Conservation (phyloP, 2,797 vertebrate genomes). For the Salmo trutta region DNA sequence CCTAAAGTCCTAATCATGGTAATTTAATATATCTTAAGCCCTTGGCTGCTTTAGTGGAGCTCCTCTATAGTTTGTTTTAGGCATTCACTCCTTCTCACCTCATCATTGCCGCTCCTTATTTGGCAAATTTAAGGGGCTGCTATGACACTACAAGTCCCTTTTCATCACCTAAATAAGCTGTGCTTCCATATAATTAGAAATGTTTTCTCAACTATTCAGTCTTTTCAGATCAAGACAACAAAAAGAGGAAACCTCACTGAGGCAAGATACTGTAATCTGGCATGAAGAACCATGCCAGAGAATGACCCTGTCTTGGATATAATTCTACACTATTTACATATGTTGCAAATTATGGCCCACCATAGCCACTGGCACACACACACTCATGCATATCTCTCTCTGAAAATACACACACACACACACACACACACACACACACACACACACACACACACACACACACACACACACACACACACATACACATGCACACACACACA, state of each 20-base stretch:
- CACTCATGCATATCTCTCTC: not conserved
- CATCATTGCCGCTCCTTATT: constrained; percentile 84
- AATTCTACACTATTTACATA: constrained; percentile 9
- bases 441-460: not conserved
- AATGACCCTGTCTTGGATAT: constrained; percentile 2
- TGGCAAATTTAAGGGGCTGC: constrained; percentile 81
- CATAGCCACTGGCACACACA: not conserved
- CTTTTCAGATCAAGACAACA: constrained; percentile 72
- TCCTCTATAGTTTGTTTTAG: constrained; percentile 94
- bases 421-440: no score
- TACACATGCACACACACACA: not conserved
- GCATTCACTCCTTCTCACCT: constrained; percentile 86
- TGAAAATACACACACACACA: not conserved
- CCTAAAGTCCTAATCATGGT: constrained; percentile 97
- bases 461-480: not conserved
- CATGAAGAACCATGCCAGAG: constrained; percentile 11
- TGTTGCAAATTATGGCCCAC: not conserved
- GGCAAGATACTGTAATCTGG: constrained; percentile 65
- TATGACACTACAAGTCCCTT: constrained; percentile 80
- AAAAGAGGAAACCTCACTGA: constrained; percentile 71
- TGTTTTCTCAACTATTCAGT: constrained; percentile 80
- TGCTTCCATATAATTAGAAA: constrained; percentile 83
- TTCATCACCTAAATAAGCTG: constrained; percentile 83
- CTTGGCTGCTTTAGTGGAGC: constrained; percentile 87
- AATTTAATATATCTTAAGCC: constrained; percentile 99